phyloP scores from a whole-genome alignment of 2,113 vertebrate genomes.

The Neomonachus schauinslandi region DNA sequence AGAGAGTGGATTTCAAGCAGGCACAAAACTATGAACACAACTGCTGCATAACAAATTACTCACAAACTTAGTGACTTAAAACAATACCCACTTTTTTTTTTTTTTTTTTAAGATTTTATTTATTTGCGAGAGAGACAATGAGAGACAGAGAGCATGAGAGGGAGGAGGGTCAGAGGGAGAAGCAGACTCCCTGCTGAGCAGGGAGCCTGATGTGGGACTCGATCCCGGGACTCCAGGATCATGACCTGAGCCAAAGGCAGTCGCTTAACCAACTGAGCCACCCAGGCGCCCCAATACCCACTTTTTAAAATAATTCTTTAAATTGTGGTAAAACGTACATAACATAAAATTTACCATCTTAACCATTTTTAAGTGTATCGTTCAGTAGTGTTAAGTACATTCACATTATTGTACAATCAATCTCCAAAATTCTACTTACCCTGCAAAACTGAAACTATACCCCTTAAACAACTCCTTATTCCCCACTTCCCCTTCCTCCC shows the following conservation, averaged over 20 bases:
- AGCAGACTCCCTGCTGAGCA: too few species aligned
- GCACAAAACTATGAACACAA: not conserved
- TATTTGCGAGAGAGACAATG: too few species aligned
- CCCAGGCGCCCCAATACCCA: too few species aligned
- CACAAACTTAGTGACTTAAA: not conserved
- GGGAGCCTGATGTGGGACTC: too few species aligned
- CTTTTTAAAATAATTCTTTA: not conserved
- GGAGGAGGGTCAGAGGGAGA: too few species aligned
- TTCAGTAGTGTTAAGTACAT: not conserved
- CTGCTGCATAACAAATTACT: not conserved
- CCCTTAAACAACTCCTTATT: not conserved
- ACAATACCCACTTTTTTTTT: not conserved
- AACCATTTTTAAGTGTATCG: not conserved
- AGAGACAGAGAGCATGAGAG: too few species aligned
- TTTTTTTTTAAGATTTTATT: too few species aligned
- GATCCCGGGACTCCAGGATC: too few species aligned
- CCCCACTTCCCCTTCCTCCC: not conserved
- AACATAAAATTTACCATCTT: not conserved
- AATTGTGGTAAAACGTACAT: not conserved
- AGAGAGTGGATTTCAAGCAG: conserved; percentile 2
- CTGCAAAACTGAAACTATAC: not conserved
- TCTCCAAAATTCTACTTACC: not conserved
- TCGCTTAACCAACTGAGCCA: too few species aligned
- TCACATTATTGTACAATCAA: not conserved
- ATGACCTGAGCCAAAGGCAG: too few species aligned